Evolutionary conservation across 2,888 invertebrate species (phyloP).

Genomic region (Drosophila imparisetae): DNA sequence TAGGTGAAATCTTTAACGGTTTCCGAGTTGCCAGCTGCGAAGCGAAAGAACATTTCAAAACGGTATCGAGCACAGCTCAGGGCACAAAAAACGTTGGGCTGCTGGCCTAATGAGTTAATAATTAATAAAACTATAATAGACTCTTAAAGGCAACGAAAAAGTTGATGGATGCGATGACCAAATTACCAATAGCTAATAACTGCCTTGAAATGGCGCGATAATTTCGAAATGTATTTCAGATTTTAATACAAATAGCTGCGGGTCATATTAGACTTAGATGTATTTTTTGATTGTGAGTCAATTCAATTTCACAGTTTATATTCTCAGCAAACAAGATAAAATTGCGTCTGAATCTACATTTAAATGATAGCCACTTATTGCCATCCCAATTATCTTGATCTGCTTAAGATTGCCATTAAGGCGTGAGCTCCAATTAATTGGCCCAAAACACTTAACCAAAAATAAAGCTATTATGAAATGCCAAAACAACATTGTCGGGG

Average conservation of each 20-base stretch:
- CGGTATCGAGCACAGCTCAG: slow-evolving; percentile 52
- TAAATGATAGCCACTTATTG: slow-evolving; percentile 1
- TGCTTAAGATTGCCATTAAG: slow-evolving; percentile 51
- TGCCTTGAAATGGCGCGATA: slow-evolving; percentile 28
- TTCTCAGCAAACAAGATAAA: neutral
- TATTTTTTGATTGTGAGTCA: neutral
- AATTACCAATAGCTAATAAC: slow-evolving; percentile 50
- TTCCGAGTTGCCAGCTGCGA: slow-evolving; percentile 17
- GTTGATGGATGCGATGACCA: slow-evolving; percentile 67
- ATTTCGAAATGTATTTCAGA: slow-evolving; percentile 30
- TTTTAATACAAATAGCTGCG: slow-evolving; percentile 10
- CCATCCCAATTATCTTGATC: slow-evolving; percentile 43
- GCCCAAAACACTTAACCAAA: slow-evolving; percentile 35
- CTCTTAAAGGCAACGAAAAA: slow-evolving; percentile 13
- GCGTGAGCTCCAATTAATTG: slow-evolving; percentile 60
- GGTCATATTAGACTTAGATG: slow-evolving; percentile 2
- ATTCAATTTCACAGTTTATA: neutral
- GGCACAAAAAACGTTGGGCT: slow-evolving; percentile 19
- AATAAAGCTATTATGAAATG: slow-evolving; percentile 74
- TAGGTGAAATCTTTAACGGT: slow-evolving; percentile 70
- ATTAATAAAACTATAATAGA: slow-evolving; percentile 53
- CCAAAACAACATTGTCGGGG: slow-evolving; percentile 50
- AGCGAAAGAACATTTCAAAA: slow-evolving; percentile 51
- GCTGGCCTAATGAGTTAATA: slow-evolving; percentile 66
- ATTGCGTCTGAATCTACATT: neutral